Evolutionary conservation across 1,140 invertebrate species (phyloP).

Genomic region (Zaprionus tsacasi): DNA sequence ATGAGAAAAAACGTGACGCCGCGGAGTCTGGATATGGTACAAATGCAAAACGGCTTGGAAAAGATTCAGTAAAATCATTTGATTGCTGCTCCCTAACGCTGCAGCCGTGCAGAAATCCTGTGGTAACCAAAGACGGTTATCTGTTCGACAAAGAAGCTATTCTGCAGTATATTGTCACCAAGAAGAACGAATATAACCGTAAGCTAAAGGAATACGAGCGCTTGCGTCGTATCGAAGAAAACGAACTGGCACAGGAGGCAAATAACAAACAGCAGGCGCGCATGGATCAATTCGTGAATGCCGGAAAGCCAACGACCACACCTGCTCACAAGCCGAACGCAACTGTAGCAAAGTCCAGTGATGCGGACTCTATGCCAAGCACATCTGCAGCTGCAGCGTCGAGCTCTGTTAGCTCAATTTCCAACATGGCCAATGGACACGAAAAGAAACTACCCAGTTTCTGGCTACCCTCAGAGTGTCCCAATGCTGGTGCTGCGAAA

Average conservation of each 20-base stretch:
- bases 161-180: slow-evolving; percentile 96
- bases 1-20: slow-evolving; percentile 98
- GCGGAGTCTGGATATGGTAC: slow-evolving; percentile 96
- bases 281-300: slow-evolving; percentile 91
- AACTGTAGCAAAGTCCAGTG: slow-evolving; percentile 30
- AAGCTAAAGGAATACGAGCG: slow-evolving; percentile 97
- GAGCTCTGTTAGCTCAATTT: slow-evolving; percentile 86
- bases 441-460: slow-evolving; percentile 95
- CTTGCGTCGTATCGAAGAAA: slow-evolving; percentile 91
- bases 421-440: slow-evolving; percentile 89
- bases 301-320: slow-evolving; percentile 71
- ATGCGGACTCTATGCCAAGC: slow-evolving; percentile 23
- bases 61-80: slow-evolving; percentile 98
- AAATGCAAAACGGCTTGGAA: slow-evolving; percentile 92
- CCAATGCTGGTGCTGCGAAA: slow-evolving; percentile 89
- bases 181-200: slow-evolving; percentile 96
- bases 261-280: slow-evolving; percentile 87
- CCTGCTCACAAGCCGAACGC: slow-evolving; percentile 53
- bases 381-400: slow-evolving; percentile 48
- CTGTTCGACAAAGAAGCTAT: slow-evolving; percentile 99
- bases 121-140: slow-evolving; percentile 92
- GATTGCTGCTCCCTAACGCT: slow-evolving; percentile 98
- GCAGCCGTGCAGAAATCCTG: slow-evolving; percentile 89
- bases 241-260: slow-evolving; percentile 84
- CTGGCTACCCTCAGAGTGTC: slow-evolving; percentile 98